Percentiles rank a stretch among this genome's conserved stretches.
Conservation (phyloP, 2,888 invertebrate genomes). For the Oscheius myriophilus region DNA sequence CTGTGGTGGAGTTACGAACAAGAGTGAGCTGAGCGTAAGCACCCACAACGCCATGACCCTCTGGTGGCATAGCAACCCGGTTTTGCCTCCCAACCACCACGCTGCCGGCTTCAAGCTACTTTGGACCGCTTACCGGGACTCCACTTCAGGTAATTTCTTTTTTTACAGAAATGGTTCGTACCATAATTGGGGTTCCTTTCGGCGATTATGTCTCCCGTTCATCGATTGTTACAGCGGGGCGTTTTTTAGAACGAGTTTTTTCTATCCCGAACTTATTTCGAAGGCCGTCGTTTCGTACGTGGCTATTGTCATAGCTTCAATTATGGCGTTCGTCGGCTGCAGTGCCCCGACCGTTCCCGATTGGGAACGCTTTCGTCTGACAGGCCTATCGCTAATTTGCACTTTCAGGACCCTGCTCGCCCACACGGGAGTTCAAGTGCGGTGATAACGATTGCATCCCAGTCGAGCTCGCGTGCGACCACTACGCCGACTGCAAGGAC, state of each 20-base stretch:
- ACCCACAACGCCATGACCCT: slow-evolving; percentile 55
- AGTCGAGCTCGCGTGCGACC: slow-evolving; percentile 50
- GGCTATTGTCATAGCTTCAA: too few species aligned
- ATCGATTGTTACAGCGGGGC: too few species aligned
- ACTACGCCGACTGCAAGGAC: slow-evolving; percentile 53
- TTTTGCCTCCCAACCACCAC: slow-evolving; percentile 27
- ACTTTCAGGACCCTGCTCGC: slow-evolving; percentile 31
- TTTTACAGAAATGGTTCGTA: too few species aligned
- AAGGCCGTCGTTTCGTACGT: too few species aligned
- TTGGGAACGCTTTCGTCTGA: too few species aligned
- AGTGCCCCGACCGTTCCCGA: too few species aligned
- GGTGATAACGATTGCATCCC: slow-evolving; percentile 56
- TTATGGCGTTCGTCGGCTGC: too few species aligned
- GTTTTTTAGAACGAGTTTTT: too few species aligned
- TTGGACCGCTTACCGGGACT: slow-evolving; percentile 48
- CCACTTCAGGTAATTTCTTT: slow-evolving; percentile 13
- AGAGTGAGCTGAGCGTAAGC: slow-evolving; percentile 42
- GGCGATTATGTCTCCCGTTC: too few species aligned
- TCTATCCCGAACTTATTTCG: too few species aligned
- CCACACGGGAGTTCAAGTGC: slow-evolving; percentile 47
- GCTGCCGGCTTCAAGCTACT: slow-evolving; percentile 53
- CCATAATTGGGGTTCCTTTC: too few species aligned
- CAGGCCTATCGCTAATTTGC: background rate
- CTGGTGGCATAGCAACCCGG: slow-evolving; percentile 57
- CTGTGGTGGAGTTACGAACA: slow-evolving; percentile 49